These are phyloP conservation scores for Drosophila dunni DNA, from an alignment of 1,140 invertebrate genomes.

Conservation along the genomic window DNA sequence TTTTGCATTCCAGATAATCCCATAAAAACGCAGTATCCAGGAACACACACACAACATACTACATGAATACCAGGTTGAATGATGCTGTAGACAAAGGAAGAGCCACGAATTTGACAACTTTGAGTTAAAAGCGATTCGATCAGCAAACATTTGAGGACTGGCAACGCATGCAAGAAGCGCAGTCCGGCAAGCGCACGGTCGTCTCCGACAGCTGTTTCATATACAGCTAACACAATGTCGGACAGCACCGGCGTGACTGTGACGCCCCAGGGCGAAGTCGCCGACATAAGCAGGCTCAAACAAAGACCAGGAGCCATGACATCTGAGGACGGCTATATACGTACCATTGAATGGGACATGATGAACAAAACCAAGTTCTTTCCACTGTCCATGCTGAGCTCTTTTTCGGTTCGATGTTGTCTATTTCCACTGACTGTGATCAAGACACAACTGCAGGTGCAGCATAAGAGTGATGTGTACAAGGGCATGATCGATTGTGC, in stretches of 20 bases:
- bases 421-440: conserved; percentile 98
- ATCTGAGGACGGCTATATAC: conserved; percentile 86
- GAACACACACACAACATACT: conserved; percentile 38
- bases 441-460: conserved; percentile 97
- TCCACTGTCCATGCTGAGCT: conserved; percentile 94
- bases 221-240: conserved; percentile 70
- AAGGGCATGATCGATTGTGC: conserved; percentile 96
- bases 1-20: conserved; percentile 42
- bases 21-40: conserved; percentile 22
- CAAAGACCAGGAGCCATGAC: background rate
- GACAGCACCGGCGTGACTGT: conserved; percentile 56
- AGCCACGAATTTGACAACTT: conserved; percentile 16
- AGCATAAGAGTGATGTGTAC: conserved; percentile 93
- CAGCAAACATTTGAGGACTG: conserved; percentile 16
- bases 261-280: conserved; percentile 30
- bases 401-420: conserved; percentile 94
- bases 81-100: conserved; percentile 58
- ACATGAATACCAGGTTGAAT: conserved; percentile 25
- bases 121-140: conserved; percentile 9
- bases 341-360: conserved; percentile 99
- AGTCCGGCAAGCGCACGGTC: conserved; percentile 39
- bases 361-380: conserved; percentile 98
- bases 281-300: conserved; percentile 29
- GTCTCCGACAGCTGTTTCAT: conserved; percentile 54
- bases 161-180: conserved; percentile 59